phyloP scores from a whole-genome alignment of 1,140 invertebrate genomes.

The Lamellibrachia luymesi region DNA sequence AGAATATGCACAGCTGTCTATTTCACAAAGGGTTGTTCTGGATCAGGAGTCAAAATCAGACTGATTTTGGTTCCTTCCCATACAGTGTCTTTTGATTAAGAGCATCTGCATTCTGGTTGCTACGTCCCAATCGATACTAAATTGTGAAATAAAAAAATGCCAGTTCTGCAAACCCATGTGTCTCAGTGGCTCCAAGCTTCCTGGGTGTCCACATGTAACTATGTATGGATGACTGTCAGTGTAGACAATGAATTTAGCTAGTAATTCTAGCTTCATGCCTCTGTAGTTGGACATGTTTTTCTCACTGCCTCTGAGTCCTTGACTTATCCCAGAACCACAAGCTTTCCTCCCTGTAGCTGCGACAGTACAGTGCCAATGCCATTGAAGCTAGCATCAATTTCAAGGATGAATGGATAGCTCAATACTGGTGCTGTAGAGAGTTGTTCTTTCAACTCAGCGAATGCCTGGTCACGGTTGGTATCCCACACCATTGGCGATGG shows the following conservation, averaged over 20 bases:
- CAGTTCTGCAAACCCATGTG: slow-evolving; percentile 27
- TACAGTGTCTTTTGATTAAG: too few species aligned
- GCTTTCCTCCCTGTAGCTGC: background rate
- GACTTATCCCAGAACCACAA: background rate
- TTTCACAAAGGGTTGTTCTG: too few species aligned
- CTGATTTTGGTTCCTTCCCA: too few species aligned
- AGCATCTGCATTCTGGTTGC: too few species aligned
- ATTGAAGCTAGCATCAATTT: background rate
- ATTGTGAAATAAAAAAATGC: slow-evolving; percentile 27
- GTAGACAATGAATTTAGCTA: slow-evolving; percentile 26
- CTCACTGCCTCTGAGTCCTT: background rate
- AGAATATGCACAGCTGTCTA: too few species aligned
- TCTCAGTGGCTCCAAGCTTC: slow-evolving; percentile 31
- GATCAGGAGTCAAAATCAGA: too few species aligned
- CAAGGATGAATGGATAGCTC: background rate
- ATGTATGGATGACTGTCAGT: slow-evolving; percentile 37
- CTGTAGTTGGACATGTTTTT: slow-evolving; percentile 12
- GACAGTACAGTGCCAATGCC: slow-evolving; percentile 5
- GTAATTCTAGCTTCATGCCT: slow-evolving; percentile 4
- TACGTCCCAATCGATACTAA: too few species aligned
- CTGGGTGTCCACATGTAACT: slow-evolving; percentile 31
- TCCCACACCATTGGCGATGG: background rate
- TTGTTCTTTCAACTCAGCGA: too few species aligned
- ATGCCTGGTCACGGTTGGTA: background rate
- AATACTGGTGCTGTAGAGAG: too few species aligned